Percentiles rank a stretch among this genome's conserved stretches.
These are phyloP conservation scores for Pitangus sulphuratus DNA, from an alignment of 2,797 vertebrate species.

Conservation along the genomic window DNA sequence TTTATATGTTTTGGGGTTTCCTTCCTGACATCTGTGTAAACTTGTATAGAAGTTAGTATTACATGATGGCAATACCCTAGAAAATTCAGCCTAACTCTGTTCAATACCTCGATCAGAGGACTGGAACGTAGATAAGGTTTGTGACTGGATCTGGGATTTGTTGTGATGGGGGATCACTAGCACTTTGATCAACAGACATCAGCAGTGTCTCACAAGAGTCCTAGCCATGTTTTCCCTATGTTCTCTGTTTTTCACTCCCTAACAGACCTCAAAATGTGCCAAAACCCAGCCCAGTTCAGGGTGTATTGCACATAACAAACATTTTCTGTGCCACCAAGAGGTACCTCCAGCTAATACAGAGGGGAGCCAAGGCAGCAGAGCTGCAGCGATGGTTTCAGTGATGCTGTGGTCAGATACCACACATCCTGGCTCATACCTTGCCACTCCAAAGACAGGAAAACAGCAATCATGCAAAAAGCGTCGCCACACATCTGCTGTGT, in stretches of 20 bases:
- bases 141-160: background rate
- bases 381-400: background rate
- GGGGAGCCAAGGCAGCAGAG: background rate
- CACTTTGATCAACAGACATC: background rate
- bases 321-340: background rate
- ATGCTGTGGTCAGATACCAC: background rate
- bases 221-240: background rate
- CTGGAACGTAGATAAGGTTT: background rate
- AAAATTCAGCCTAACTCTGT: background rate
- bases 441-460: background rate
- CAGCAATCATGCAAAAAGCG: background rate
- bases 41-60: background rate
- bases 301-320: background rate
- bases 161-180: background rate
- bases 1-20: background rate
- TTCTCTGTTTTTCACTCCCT: background rate
- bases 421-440: background rate
- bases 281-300: background rate
- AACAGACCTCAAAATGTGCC: background rate
- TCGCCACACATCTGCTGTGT: background rate
- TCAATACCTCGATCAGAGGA: background rate
- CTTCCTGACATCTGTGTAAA: background rate
- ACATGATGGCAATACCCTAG: background rate
- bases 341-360: background rate
- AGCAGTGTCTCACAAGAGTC: background rate